These are phyloP conservation scores for Leptothorax acervorum DNA, from an alignment of 2,888 invertebrate genomes.

Conservation along the genomic window DNA sequence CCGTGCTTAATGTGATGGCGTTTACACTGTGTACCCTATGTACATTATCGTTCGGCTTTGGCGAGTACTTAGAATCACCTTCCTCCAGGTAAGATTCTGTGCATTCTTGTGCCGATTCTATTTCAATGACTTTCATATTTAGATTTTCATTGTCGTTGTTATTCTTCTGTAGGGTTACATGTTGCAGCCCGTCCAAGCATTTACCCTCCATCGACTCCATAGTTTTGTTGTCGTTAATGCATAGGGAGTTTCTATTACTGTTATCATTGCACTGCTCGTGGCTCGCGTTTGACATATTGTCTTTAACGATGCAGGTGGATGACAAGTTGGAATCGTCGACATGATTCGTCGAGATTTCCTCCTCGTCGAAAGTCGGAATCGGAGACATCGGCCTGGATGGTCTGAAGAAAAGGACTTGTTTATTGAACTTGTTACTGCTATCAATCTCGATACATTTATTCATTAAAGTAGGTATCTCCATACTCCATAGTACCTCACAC, in stretches of 20 bases:
- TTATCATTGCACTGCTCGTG: slow-evolving; percentile 73
- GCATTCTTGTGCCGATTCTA: slow-evolving; percentile 74
- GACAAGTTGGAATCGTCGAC: slow-evolving; percentile 73
- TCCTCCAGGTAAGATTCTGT: slow-evolving; percentile 69
- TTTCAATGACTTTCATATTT: slow-evolving; percentile 79
- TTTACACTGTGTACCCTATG: slow-evolving; percentile 83
- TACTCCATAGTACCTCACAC: slow-evolving; percentile 88
- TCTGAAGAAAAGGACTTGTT: slow-evolving; percentile 80
- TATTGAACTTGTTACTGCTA: background rate
- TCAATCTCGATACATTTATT: background rate
- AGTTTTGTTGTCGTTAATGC: slow-evolving; percentile 80
- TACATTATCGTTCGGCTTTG: slow-evolving; percentile 77
- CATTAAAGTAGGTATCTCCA: background rate
- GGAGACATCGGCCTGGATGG: slow-evolving; percentile 91
- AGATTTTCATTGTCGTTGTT: slow-evolving; percentile 74
- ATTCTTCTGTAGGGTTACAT: slow-evolving; percentile 74
- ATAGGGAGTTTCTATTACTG: slow-evolving; percentile 73
- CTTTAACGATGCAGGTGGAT: slow-evolving; percentile 59
- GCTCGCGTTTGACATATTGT: slow-evolving; percentile 57
- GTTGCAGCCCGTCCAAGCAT: slow-evolving; percentile 76
- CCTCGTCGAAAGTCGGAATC: slow-evolving; percentile 88
- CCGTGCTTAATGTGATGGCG: slow-evolving; percentile 80
- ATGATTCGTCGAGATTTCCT: slow-evolving; percentile 77
- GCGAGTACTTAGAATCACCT: slow-evolving; percentile 71
- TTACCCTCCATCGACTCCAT: slow-evolving; percentile 82